These are phyloP conservation scores for Cataglyphis altisquamis DNA, from an alignment of 2,888 invertebrate genomes.

Conservation along the genomic window DNA sequence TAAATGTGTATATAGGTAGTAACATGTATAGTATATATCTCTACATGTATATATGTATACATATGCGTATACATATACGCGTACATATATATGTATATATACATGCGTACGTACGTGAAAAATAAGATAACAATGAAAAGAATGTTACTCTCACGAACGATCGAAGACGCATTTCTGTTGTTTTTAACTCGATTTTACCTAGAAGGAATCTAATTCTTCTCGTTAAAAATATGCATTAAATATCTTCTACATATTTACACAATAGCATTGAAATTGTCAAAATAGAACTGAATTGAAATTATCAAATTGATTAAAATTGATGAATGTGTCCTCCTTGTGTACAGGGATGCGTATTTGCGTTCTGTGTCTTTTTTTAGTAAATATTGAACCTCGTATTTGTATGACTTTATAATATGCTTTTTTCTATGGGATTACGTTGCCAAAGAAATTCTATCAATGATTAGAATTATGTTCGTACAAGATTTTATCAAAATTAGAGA, in stretches of 20 bases:
- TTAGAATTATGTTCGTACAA: background rate
- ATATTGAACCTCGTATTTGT: slow-evolving; percentile 48
- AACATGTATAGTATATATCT: slow-evolving; percentile 81
- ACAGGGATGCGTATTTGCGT: slow-evolving; percentile 80
- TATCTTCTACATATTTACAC: background rate
- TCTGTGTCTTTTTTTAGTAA: slow-evolving; percentile 73
- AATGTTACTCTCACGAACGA: slow-evolving; percentile 65
- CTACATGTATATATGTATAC: slow-evolving; percentile 72
- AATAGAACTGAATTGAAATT: background rate
- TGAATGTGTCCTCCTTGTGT: slow-evolving; percentile 57
- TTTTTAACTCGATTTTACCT: background rate
- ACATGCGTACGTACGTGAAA: slow-evolving; percentile 74
- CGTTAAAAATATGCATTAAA: background rate
- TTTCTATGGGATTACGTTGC: slow-evolving; percentile 53
- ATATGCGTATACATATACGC: slow-evolving; percentile 45
- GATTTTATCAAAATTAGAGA: background rate
- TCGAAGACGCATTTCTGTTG: slow-evolving; percentile 81
- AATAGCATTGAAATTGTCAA: background rate
- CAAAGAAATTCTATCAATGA: slow-evolving; percentile 55
- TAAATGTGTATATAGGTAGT: slow-evolving; percentile 85
- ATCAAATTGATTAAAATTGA: background rate
- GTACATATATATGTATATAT: slow-evolving; percentile 55
- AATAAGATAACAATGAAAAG: slow-evolving; percentile 79
- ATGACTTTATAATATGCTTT: slow-evolving; percentile 28
- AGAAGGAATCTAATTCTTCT: background rate